These are phyloP conservation scores for Amblyraja radiata DNA, from an alignment of 2,797 vertebrate species.

Conservation along the genomic window DNA sequence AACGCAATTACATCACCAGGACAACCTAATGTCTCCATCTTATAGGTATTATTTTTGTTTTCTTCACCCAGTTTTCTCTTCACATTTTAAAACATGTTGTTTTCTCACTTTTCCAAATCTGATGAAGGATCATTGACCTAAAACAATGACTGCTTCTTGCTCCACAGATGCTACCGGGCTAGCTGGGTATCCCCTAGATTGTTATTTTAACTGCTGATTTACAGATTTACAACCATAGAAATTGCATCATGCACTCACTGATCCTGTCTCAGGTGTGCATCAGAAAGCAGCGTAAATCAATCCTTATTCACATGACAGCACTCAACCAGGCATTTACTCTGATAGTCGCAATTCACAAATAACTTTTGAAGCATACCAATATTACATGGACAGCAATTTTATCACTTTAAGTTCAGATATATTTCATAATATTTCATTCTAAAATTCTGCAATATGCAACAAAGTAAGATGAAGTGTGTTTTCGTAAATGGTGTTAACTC, in stretches of 20 bases:
- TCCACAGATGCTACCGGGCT: no score
- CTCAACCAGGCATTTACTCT: neutral
- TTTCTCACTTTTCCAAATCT: no score
- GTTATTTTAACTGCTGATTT: neutral
- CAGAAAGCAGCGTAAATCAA: constrained; percentile 34
- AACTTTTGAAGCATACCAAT: neutral
- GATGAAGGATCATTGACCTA: no score
- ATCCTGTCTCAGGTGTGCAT: constrained; percentile 37
- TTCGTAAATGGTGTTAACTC: neutral
- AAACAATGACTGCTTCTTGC: no score
- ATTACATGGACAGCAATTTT: neutral
- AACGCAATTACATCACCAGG: no score
- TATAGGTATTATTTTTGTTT: no score
- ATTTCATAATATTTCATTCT: neutral
- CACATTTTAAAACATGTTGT: no score
- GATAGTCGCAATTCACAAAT: neutral
- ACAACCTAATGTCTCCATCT: no score
- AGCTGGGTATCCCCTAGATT: no score
- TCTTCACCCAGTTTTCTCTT: no score
- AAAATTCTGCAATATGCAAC: neutral
- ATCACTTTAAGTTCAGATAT: neutral
- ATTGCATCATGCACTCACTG: constrained; percentile 37
- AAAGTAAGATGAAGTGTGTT: neutral
- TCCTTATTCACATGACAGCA: neutral
- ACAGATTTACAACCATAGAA: neutral